These are phyloP conservation scores for Theocolax elegans DNA, from an alignment of 1,140 invertebrate species.

Conservation along the genomic window DNA sequence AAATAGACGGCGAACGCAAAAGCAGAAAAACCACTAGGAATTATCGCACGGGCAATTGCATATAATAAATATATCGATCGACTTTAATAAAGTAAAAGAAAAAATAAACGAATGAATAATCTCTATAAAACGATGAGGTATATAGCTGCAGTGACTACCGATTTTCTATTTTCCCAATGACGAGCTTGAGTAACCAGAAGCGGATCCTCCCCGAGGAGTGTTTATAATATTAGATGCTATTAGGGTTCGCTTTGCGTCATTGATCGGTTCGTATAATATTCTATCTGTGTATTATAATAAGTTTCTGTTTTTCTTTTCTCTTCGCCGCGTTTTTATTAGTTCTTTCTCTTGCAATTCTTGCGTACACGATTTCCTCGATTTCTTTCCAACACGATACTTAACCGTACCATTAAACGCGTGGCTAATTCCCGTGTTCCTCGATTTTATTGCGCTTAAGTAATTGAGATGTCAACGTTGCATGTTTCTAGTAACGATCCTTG, in stretches of 20 bases:
- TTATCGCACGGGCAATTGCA: too few relatives aligned
- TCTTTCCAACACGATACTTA: too few relatives aligned
- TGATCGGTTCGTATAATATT: neutral
- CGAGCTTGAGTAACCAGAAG: conserved; percentile 1
- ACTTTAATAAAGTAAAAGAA: too few relatives aligned
- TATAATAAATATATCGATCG: too few relatives aligned
- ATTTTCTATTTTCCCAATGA: conserved; percentile 12
- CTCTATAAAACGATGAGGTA: too few relatives aligned
- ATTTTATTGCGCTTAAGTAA: neutral
- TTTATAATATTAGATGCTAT: conserved; percentile 28
- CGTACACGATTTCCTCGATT: too few relatives aligned
- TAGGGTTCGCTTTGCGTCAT: conserved; percentile 10
- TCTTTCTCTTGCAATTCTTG: too few relatives aligned
- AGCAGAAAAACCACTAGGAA: too few relatives aligned
- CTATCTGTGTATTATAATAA: neutral
- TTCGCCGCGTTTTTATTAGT: neutral
- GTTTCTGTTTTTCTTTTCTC: neutral
- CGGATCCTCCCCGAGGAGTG: neutral
- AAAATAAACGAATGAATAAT: too few relatives aligned
- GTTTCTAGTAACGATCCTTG: too few relatives aligned
- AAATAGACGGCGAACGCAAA: too few relatives aligned
- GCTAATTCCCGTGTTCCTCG: conserved; percentile 8
- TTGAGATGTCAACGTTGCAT: conserved; percentile 8
- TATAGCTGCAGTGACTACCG: too few relatives aligned
- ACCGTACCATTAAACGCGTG: conserved; percentile 12